Conservation (phyloP, 2,888 invertebrate genomes). For the Peribatodes rhomboidaria region DNA sequence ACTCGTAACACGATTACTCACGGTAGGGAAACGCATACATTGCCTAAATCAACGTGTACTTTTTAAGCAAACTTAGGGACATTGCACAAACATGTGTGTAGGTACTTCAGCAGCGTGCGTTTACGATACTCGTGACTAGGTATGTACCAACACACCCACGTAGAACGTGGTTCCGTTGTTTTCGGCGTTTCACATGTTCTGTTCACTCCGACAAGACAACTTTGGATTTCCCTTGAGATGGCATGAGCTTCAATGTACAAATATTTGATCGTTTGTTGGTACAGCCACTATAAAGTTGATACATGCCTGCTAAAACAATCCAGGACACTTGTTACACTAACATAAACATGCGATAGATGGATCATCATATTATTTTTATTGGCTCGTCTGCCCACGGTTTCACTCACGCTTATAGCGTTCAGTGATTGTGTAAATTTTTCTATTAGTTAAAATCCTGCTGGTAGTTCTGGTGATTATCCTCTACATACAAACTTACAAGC, state of each 20-base stretch:
- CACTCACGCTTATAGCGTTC: no score
- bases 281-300: slow-evolving; percentile 35
- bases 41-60: not conserved
- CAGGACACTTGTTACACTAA: slow-evolving; percentile 18
- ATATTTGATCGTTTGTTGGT: slow-evolving; percentile 55
- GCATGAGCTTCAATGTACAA: slow-evolving; percentile 52
- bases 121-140: not conserved
- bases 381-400: no score
- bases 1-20: no score
- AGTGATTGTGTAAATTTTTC: no score
- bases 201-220: slow-evolving; percentile 48
- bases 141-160: not conserved
- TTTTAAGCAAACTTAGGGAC: not conserved
- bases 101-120: not conserved
- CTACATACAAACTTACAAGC: no score
- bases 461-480: no score
- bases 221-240: slow-evolving; percentile 62
- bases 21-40: not conserved
- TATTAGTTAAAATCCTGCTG: no score
- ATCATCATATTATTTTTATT: not conserved
- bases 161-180: slow-evolving; percentile 36
- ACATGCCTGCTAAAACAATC: slow-evolving; percentile 28
- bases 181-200: slow-evolving; percentile 48
- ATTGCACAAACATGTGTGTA: not conserved
- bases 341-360: slow-evolving; percentile 7